These are phyloP conservation scores for Nemotelus pantherinus DNA, from an alignment of 2,888 invertebrate genomes.

Conservation along the genomic window DNA sequence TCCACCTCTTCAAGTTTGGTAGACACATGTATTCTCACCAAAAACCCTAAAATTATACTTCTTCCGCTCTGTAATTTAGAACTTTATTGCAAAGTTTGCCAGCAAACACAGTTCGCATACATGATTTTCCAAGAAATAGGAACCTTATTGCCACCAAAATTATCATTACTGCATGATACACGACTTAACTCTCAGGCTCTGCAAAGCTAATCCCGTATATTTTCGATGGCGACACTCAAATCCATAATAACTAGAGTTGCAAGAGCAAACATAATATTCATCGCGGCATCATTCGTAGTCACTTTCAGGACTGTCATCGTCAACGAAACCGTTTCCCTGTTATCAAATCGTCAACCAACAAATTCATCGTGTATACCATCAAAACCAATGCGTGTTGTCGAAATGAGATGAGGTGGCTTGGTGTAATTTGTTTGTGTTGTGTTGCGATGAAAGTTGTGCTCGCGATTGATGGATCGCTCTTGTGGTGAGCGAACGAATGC, in stretches of 20 bases:
- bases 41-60: too few relatives aligned
- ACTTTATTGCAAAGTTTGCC: too few relatives aligned
- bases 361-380: constrained; percentile 45
- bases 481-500: too few relatives aligned
- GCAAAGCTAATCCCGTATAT: not conserved
- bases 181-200: not conserved
- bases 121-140: too few relatives aligned
- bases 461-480: not conserved
- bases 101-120: too few relatives aligned
- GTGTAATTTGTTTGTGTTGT: not conserved
- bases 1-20: too few relatives aligned
- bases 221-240: not conserved
- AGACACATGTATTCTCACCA: too few relatives aligned
- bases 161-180: not conserved
- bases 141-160: too few relatives aligned
- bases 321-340: constrained; percentile 33
- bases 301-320: constrained; percentile 9
- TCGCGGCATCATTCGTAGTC: constrained; percentile 12
- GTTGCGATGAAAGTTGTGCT: not conserved
- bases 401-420: not conserved
- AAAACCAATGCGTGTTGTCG: constrained; percentile 20
- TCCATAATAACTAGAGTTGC: constrained; percentile 6
- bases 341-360: constrained; percentile 42
- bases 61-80: too few relatives aligned
- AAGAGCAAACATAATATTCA: not conserved